Conservation (phyloP, 2,113 vertebrate genomes). For the Aleadryas rufinucha region DNA sequence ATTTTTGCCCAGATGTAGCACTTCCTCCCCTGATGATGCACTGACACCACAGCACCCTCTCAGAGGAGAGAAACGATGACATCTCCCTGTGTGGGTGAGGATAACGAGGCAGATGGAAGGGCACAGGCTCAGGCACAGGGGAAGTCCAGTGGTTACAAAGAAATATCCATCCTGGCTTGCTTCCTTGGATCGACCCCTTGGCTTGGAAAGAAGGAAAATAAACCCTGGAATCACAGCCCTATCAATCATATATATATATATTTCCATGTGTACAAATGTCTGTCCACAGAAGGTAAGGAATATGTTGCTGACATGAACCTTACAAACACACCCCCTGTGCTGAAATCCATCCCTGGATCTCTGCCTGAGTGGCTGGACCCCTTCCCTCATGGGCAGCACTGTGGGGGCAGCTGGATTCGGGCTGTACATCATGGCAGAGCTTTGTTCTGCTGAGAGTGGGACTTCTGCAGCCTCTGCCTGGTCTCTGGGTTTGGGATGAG, state of each 20-base stretch:
- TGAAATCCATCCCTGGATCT: not conserved
- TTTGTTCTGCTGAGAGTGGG: not conserved
- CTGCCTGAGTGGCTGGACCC: not conserved
- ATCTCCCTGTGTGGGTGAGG: not conserved
- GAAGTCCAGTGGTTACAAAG: not conserved
- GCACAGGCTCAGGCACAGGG: not conserved
- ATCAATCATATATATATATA: not conserved
- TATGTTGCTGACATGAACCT: not conserved
- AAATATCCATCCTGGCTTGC: not conserved
- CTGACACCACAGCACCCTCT: not conserved
- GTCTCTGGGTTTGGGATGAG: not conserved
- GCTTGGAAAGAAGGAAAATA: not conserved
- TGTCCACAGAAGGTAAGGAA: not conserved
- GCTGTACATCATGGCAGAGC: not conserved
- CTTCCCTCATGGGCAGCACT: not conserved
- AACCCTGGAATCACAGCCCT: accelerated
- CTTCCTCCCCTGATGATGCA: not conserved
- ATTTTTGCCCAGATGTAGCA: not conserved
- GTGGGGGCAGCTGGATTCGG: accelerated
- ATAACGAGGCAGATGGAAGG: not conserved
- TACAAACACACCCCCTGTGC: not conserved
- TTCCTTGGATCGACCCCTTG: not conserved
- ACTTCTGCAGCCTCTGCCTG: not conserved
- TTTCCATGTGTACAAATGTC: not conserved
- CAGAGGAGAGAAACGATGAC: not conserved